Conservation (phyloP, 1,140 invertebrate species). For the Drosophila aff. region DNA sequence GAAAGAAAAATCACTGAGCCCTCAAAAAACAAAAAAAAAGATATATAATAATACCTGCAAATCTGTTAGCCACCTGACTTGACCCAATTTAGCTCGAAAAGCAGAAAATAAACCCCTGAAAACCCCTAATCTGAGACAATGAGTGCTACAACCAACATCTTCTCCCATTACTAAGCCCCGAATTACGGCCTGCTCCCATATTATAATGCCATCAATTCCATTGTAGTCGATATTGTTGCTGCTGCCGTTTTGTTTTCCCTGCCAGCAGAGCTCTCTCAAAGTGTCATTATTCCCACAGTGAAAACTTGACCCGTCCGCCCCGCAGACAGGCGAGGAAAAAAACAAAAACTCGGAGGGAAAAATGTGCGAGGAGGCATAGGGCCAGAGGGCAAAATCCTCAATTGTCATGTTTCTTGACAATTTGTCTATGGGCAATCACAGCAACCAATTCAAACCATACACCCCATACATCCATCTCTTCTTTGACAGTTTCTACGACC, state of each 20-base stretch:
- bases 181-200: conserved; percentile 47
- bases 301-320: conserved; percentile 47
- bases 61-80: conserved; percentile 29
- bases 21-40: neutral
- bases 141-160: conserved; percentile 12
- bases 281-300: conserved; percentile 59
- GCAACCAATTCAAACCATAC: conserved; percentile 52
- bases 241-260: conserved; percentile 49
- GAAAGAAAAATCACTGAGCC: neutral
- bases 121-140: conserved; percentile 48
- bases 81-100: conserved; percentile 43
- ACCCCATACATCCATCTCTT: conserved; percentile 43
- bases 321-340: conserved; percentile 16
- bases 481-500: conserved; percentile 61
- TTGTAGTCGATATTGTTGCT: conserved; percentile 29
- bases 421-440: conserved; percentile 70
- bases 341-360: conserved; percentile 10
- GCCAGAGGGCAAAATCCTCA: conserved; percentile 52
- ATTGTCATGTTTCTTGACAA: conserved; percentile 53
- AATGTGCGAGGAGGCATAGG: conserved; percentile 3
- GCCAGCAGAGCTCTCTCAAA: conserved; percentile 26
- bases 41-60: conserved; percentile 7
- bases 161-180: conserved; percentile 47
- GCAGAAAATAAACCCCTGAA: conserved; percentile 12
- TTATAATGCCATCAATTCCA: conserved; percentile 55